Evolutionary conservation across 2,797 vertebrate genomes (phyloP).

Genomic region (Halcyon badia): DNA sequence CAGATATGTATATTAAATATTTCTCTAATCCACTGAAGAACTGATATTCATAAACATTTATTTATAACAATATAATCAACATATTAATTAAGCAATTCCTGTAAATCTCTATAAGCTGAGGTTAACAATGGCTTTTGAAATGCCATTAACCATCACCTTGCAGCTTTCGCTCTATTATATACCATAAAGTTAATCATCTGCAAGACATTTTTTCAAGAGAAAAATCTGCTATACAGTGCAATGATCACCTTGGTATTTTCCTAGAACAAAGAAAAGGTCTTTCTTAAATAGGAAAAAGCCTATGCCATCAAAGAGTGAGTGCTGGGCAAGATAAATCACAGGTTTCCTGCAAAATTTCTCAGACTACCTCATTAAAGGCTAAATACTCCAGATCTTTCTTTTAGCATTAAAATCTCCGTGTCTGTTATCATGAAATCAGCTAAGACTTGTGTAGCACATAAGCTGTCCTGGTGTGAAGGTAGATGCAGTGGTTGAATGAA

Average conservation of each 20-base stretch:
- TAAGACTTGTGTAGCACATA: not conserved
- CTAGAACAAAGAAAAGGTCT: slow-evolving; percentile 74
- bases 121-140: slow-evolving; percentile 70
- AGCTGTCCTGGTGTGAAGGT: not conserved
- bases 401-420: not conserved
- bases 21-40: not conserved
- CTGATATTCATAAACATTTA: slow-evolving; percentile 44
- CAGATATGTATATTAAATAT: not conserved
- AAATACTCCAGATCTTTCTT: not conserved
- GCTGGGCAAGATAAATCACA: slow-evolving; percentile 43
- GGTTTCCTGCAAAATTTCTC: slow-evolving; percentile 18
- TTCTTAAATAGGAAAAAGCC: slow-evolving; percentile 64
- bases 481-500: not conserved
- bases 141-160: slow-evolving; percentile 76
- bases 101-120: slow-evolving; percentile 56
- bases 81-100: slow-evolving; percentile 61
- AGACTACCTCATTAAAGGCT: slow-evolving; percentile 1
- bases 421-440: not conserved
- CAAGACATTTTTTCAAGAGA: slow-evolving; percentile 73
- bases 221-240: slow-evolving; percentile 62
- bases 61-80: slow-evolving; percentile 53
- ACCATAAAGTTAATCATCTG: slow-evolving; percentile 75
- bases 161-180: slow-evolving; percentile 69
- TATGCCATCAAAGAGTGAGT: slow-evolving; percentile 4
- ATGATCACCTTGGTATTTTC: slow-evolving; percentile 75